Percentiles rank a stretch among this genome's conserved stretches.
These are phyloP conservation scores for Meta bourneti DNA, from an alignment of 2,888 invertebrate genomes.

Conservation along the genomic window DNA sequence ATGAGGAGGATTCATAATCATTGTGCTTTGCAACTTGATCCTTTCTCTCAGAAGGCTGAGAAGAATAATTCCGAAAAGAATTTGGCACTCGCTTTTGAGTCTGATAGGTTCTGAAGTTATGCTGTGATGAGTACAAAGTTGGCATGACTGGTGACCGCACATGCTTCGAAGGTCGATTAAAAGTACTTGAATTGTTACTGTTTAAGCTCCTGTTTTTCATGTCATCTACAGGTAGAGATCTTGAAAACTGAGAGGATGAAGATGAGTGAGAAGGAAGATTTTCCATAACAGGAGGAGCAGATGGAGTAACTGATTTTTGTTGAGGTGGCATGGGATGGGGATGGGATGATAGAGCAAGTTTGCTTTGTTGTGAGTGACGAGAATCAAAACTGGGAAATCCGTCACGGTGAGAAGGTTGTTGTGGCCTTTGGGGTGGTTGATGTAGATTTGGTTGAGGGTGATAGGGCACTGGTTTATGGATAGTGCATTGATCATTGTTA, in stretches of 20 bases:
- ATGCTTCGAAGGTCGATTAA: constrained; percentile 30
- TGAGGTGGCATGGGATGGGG: constrained; percentile 28
- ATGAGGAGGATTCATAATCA: constrained; percentile 10
- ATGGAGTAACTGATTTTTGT: constrained; percentile 44
- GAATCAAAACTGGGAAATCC: constrained; percentile 62
- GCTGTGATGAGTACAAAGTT: constrained; percentile 40
- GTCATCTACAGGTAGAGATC: constrained; percentile 7
- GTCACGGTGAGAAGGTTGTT: constrained; percentile 55
- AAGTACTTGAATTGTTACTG: constrained; percentile 9
- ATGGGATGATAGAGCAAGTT: constrained; percentile 52
- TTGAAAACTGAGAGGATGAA: neutral
- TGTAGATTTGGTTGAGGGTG: constrained; percentile 77
- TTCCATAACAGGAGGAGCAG: constrained; percentile 5
- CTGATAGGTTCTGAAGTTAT: constrained; percentile 43
- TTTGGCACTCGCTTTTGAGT: constrained; percentile 26
- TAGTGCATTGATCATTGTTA: constrained; percentile 78
- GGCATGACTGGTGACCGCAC: constrained; percentile 38
- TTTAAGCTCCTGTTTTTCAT: constrained; percentile 10
- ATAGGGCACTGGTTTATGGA: constrained; percentile 79
- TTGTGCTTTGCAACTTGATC: constrained; percentile 16
- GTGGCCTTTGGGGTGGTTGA: constrained; percentile 62
- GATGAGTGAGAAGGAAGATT: neutral
- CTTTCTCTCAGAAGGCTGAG: constrained; percentile 43
- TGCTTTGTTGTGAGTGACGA: constrained; percentile 26
- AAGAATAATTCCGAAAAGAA: constrained; percentile 34